Percentiles rank a stretch among this genome's conserved stretches.
Conservation (phyloP, 2,113 vertebrate species). For the Tyto alba region DNA sequence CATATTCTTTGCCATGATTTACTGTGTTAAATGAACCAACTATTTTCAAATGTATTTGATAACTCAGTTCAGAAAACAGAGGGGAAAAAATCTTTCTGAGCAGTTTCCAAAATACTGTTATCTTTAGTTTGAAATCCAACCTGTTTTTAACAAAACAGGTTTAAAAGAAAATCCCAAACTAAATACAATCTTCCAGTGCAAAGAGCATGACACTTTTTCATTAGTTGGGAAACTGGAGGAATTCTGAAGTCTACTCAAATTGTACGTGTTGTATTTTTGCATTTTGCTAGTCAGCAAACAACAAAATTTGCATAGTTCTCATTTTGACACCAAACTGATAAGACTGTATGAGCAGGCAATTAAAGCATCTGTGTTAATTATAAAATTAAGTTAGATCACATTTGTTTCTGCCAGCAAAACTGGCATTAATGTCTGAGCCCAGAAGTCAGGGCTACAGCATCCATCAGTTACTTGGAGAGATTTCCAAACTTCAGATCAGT, state of each 20-base stretch:
- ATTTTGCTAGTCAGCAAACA: neutral
- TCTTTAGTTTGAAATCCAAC: neutral
- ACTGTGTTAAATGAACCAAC: neutral
- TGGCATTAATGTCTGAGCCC: neutral
- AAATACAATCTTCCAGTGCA: accelerated
- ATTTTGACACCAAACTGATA: neutral
- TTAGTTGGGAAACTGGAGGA: neutral
- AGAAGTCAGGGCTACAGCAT: neutral
- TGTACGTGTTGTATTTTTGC: neutral
- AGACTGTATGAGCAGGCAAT: neutral
- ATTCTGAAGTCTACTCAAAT: neutral
- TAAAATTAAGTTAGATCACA: neutral
- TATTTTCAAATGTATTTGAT: neutral
- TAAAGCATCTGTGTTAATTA: neutral
- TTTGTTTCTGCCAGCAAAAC: neutral
- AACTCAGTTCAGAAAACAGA: neutral
- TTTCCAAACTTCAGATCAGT: neutral
- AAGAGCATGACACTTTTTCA: accelerated
- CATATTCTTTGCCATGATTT: neutral
- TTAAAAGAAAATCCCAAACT: neutral
- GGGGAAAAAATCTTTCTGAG: neutral
- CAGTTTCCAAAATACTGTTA: neutral
- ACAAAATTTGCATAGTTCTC: neutral
- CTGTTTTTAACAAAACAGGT: neutral
- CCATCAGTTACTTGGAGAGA: neutral